phyloP scores from a whole-genome alignment of 2,888 invertebrate genomes.

The Nemotelus nigrinus region DNA sequence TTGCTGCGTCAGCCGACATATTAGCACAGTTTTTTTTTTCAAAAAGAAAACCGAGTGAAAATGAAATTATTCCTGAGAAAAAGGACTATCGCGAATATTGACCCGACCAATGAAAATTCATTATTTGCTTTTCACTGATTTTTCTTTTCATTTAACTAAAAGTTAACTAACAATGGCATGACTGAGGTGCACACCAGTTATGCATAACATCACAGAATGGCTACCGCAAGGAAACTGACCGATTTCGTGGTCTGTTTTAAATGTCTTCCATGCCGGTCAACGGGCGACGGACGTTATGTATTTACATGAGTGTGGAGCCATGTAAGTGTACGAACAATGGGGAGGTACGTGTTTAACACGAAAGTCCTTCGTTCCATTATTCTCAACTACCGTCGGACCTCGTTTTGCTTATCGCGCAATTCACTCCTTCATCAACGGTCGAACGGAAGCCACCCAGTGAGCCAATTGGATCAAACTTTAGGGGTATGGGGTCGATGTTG shows the following conservation, averaged over 20 bases:
- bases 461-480: not conserved
- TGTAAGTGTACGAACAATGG: too few relatives aligned
- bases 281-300: not conserved
- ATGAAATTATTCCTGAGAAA: not conserved
- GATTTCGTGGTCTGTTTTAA: slow-evolving; percentile 28
- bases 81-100: not conserved
- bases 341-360: slow-evolving; percentile 1
- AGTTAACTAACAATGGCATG: not conserved
- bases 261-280: slow-evolving; percentile 9
- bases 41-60: not conserved
- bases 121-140: not conserved
- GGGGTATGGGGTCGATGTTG: not conserved
- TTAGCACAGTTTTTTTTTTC: not conserved
- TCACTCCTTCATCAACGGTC: not conserved
- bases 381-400: slow-evolving; percentile 18
- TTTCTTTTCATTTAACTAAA: not conserved
- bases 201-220: slow-evolving; percentile 54
- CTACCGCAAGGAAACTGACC: slow-evolving; percentile 44
- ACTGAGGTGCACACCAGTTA: not conserved
- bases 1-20: slow-evolving; percentile 26
- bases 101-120: not conserved
- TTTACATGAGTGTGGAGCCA: too few relatives aligned
- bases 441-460: slow-evolving; percentile 15
- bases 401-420: slow-evolving; percentile 6
- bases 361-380: slow-evolving; percentile 38